phyloP scores from a whole-genome alignment of 2,797 vertebrate species.

The Emys orbicularis region DNA sequence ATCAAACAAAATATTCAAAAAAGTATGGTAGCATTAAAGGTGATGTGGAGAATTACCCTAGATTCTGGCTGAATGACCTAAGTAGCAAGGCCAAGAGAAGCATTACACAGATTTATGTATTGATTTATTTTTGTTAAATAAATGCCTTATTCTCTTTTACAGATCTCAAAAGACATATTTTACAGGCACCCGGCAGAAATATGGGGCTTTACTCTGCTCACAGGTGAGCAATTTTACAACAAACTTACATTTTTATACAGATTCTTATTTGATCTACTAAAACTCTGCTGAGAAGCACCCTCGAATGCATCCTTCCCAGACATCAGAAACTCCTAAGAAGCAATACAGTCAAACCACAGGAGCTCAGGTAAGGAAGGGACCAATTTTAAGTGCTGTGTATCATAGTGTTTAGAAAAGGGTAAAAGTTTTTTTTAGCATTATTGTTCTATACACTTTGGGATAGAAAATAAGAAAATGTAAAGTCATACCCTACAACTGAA shows the following conservation, averaged over 20 bases:
- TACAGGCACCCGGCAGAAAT: neutral
- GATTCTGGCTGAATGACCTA: neutral
- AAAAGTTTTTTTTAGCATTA: neutral
- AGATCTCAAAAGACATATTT: neutral
- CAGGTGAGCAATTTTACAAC: neutral
- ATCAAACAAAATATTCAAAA: conserved; percentile 59
- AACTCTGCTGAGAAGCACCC: neutral
- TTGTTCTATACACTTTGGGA: neutral
- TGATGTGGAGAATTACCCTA: conserved; percentile 20
- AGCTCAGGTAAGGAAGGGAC: neutral
- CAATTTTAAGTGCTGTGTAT: neutral
- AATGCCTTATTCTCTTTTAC: neutral
- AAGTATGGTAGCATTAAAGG: conserved; percentile 20
- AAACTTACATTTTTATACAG: neutral
- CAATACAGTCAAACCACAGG: neutral
- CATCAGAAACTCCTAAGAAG: neutral
- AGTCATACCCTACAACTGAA: neutral
- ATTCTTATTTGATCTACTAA: neutral
- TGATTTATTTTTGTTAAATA: neutral
- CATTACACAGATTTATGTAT: neutral
- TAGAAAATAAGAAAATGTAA: conserved; percentile 2
- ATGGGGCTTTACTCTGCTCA: no score
- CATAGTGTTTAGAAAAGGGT: neutral
- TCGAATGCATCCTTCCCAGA: neutral
- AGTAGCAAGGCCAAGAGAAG: neutral